Conservation (phyloP, 2,888 invertebrate species). For the Drosophila merina region DNA sequence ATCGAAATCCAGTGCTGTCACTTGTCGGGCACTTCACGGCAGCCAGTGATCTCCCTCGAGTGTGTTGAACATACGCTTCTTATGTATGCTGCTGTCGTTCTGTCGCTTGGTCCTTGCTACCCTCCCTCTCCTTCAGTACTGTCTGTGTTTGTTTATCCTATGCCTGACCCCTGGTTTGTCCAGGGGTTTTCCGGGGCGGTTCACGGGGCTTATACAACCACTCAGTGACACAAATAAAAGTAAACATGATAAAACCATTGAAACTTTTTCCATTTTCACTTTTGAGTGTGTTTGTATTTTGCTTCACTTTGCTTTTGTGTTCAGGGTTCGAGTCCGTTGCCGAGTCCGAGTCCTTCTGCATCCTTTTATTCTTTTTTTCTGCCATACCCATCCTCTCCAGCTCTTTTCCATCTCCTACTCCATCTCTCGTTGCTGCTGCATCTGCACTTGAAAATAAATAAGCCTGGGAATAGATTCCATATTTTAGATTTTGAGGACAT, state of each 20-base stretch:
- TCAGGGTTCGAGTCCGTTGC: slow-evolving; percentile 3
- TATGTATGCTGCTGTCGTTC: slow-evolving; percentile 6
- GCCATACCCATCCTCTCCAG: neutral
- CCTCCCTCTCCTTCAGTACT: neutral
- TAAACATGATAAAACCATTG: slow-evolving; percentile 79
- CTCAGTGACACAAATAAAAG: slow-evolving; percentile 79
- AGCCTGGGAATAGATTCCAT: neutral
- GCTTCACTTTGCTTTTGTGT: slow-evolving; percentile 50
- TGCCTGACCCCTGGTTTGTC: slow-evolving; percentile 39
- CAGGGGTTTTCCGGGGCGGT: slow-evolving; percentile 39
- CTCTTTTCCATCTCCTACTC: neutral
- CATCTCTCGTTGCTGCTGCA: neutral
- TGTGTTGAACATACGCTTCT: slow-evolving; percentile 68
- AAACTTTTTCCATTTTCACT: slow-evolving; percentile 79
- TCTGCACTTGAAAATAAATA: slow-evolving; percentile 1
- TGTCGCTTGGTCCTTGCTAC: neutral
- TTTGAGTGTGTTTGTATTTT: slow-evolving; percentile 77
- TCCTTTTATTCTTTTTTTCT: neutral
- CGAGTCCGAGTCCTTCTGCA: slow-evolving; percentile 1
- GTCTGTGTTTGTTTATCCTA: slow-evolving; percentile 33
- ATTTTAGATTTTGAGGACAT: neutral
- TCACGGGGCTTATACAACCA: slow-evolving; percentile 72
- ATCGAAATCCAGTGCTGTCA: slow-evolving; percentile 74
- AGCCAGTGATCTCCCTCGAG: slow-evolving; percentile 76
- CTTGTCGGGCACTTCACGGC: slow-evolving; percentile 68